Evolutionary conservation across 2,888 invertebrate genomes (phyloP).

Genomic region (Megastigmus dorsalis): DNA sequence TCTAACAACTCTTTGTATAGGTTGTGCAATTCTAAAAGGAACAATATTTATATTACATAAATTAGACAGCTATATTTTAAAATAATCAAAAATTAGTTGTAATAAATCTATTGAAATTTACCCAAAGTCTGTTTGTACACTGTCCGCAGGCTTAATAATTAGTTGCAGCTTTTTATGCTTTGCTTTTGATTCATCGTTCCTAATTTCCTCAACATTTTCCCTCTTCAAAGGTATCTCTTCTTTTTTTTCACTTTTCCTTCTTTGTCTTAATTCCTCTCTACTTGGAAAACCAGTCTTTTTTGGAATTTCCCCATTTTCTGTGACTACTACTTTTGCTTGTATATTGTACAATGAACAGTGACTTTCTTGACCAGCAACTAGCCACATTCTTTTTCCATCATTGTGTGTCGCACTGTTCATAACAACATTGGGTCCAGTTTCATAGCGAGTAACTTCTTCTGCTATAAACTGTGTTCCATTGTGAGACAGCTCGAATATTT

Average conservation of each 20-base stretch:
- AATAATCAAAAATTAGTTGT: background rate
- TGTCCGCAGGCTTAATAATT: constrained; percentile 85
- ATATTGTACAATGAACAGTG: constrained; percentile 91
- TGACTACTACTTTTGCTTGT: constrained; percentile 73
- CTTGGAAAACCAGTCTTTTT: constrained; percentile 71
- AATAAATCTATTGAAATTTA: constrained; percentile 69
- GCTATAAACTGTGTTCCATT: constrained; percentile 89
- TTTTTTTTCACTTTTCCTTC: constrained; percentile 77
- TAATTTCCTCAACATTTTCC: constrained; percentile 62
- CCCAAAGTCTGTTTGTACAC: constrained; percentile 90
- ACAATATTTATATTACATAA: constrained; percentile 5
- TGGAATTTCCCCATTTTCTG: constrained; percentile 75
- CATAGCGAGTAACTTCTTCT: constrained; percentile 91
- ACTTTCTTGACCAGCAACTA: constrained; percentile 94
- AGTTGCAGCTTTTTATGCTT: constrained; percentile 80
- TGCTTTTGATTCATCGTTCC: constrained; percentile 63
- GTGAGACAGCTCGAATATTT: constrained; percentile 93
- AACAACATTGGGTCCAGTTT: constrained; percentile 91
- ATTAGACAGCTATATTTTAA: background rate
- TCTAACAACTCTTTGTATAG: constrained; percentile 90
- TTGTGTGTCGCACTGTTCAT: constrained; percentile 91
- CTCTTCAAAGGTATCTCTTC: constrained; percentile 62
- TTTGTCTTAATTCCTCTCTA: constrained; percentile 75
- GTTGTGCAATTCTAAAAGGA: constrained; percentile 78
- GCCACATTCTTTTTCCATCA: constrained; percentile 83